Percentiles rank a stretch among this genome's conserved stretches.
These are phyloP conservation scores for Drosophila mimetica DNA, from an alignment of 2,888 invertebrate species.

Conservation along the genomic window DNA sequence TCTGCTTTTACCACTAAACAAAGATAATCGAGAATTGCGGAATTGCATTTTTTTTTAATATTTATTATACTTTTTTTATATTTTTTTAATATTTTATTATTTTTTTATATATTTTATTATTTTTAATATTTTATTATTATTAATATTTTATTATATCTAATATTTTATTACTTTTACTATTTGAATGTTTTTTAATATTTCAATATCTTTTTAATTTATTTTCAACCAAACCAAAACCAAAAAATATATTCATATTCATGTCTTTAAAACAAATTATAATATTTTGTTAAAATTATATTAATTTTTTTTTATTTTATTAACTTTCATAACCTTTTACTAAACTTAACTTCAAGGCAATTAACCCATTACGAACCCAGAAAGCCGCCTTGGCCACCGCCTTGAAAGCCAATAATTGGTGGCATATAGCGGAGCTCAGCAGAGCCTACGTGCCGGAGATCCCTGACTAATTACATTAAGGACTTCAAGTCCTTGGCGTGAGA, in stretches of 20 bases:
- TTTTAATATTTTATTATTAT: not conserved
- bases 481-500: conserved; percentile 14
- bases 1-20: conserved; percentile 2
- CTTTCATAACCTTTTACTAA: not conserved
- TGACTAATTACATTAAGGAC: conserved; percentile 35
- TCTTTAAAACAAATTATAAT: too few species aligned
- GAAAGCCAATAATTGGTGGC: conserved; percentile 51
- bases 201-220: too few species aligned
- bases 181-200: too few species aligned
- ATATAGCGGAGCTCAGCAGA: not conserved
- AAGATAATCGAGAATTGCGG: not conserved
- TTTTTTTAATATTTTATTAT: not conserved
- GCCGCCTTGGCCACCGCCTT: conserved; percentile 35
- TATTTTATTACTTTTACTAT: too few species aligned
- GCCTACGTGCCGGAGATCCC: conserved; percentile 12
- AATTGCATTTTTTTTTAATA: not conserved
- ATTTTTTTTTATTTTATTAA: too few species aligned
- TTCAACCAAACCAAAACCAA: too few species aligned
- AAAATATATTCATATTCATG: too few species aligned
- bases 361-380: not conserved
- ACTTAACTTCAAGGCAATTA: not conserved
- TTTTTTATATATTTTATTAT: not conserved
- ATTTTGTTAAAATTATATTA: too few species aligned
- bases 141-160: too few species aligned
- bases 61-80: too few species aligned